Conservation (phyloP, 2,797 vertebrate species). For the Threskiornis aethiopicus region DNA sequence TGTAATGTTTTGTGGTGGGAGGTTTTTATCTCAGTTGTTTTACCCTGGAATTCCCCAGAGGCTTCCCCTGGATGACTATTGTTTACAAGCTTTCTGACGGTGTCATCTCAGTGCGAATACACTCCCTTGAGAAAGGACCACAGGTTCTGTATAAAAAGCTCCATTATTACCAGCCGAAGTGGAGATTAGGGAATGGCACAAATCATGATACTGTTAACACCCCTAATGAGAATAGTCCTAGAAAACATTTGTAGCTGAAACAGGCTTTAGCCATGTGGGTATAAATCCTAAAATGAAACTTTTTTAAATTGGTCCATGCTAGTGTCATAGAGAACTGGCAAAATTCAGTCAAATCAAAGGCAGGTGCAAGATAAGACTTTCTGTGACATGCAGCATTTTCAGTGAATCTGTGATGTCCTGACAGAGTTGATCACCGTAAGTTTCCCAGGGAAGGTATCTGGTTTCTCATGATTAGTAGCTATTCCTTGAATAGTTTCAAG, state of each 20-base stretch:
- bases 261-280: background rate
- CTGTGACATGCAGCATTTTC: background rate
- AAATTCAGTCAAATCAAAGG: background rate
- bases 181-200: background rate
- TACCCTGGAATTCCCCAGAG: background rate
- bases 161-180: background rate
- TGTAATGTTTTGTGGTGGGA: background rate
- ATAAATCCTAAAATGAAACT: background rate
- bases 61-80: background rate
- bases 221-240: background rate
- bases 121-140: background rate
- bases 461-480: background rate
- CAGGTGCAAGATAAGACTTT: background rate
- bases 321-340: background rate
- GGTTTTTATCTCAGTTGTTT: background rate
- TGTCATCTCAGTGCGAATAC: background rate
- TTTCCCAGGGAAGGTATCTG: background rate
- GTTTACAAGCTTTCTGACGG: background rate
- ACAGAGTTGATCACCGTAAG: background rate
- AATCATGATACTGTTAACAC: background rate
- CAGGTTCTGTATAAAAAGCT: background rate
- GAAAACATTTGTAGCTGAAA: background rate
- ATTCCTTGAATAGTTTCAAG: background rate
- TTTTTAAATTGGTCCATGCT: background rate
- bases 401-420: background rate